These are phyloP conservation scores for Strix aluco DNA, from an alignment of 2,113 vertebrate genomes.

Conservation along the genomic window DNA sequence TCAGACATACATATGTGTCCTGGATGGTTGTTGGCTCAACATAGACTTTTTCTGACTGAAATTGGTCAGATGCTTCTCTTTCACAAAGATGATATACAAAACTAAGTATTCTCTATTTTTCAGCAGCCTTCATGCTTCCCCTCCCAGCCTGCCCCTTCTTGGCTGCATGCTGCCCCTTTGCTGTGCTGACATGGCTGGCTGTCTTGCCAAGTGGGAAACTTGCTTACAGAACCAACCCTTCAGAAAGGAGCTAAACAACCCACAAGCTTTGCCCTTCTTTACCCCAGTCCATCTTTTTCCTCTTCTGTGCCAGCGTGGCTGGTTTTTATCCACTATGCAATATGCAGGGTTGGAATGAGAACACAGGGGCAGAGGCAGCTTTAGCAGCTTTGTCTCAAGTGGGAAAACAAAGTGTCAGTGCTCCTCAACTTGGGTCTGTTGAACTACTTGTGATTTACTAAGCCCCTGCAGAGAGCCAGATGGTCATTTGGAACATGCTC, in stretches of 20 bases:
- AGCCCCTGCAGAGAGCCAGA: slow-evolving; percentile 37
- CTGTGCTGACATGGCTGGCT: neutral
- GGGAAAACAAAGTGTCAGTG: neutral
- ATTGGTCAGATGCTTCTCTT: neutral
- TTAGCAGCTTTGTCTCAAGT: neutral
- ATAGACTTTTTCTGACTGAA: neutral
- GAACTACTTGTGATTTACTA: slow-evolving; percentile 12
- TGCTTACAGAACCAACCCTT: neutral
- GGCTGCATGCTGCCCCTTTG: neutral
- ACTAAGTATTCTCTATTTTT: neutral
- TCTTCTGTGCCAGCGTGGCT: neutral
- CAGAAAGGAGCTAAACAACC: neutral
- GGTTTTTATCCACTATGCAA: neutral
- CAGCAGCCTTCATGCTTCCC: neutral
- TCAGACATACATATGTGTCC: neutral
- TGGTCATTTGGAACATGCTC: slow-evolving; percentile 16
- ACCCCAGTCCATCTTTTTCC: neutral
- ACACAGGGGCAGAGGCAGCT: neutral
- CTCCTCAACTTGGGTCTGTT: neutral
- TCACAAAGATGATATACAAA: neutral
- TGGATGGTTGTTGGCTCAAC: neutral
- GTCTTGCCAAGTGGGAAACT: neutral
- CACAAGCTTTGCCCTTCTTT: neutral
- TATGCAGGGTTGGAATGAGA: neutral
- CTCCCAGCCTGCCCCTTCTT: neutral